Evolutionary conservation across 2,888 invertebrate genomes (phyloP), one percentile per base, ranked within the genome.

Genomic region (Petrolisthes cinctipes): DNA sequence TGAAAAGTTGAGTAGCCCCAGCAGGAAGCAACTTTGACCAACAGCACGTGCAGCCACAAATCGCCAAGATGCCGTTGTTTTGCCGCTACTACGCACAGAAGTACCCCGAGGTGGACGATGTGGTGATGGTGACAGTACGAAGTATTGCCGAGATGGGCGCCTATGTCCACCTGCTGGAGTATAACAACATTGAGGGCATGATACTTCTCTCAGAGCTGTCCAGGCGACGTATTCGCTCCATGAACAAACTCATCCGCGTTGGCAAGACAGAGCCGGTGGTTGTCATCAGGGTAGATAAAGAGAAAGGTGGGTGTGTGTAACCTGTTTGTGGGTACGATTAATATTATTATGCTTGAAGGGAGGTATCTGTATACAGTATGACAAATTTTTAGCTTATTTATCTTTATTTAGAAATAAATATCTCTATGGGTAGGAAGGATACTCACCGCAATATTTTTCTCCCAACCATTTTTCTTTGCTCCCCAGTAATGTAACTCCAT

Each of bases 111-210:
- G 96, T 99, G 89, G 99, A 99, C 92, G 99, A 99, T 95, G 99
- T 99, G 82, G 99, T 99, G 80, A 98, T 99, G 98, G 99, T 91
- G n/a, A 90, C 90, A 53, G 90, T 91, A 0, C 79, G 91, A 17
- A 93, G 98, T 91, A 99, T 99, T 92, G 99, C 99, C 23, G 99
- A 99, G 94, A 99, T 99, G 99, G 99, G 99, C 89, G 99, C 99
- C 2, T 99, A 99, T 93, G 99, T 99, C 20, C 97, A 98, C 93
- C 94, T 99, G 90, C 94, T 99, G 91, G 99, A 99, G 94, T 99
- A 99, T 93, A 99, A 99, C 93, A 98, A 99, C 92, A 99, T 99
- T 91, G 99, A 99, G 93, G 99, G 98, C 92, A 99, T 99, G 99
- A 99, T 99, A 91, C 94, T 99, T 92, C 95, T 99, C 4, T 99